Percentiles rank a stretch among this genome's conserved stretches.
phyloP scores from a whole-genome alignment of 2,113 vertebrate species.

The Geococcyx californianus region DNA sequence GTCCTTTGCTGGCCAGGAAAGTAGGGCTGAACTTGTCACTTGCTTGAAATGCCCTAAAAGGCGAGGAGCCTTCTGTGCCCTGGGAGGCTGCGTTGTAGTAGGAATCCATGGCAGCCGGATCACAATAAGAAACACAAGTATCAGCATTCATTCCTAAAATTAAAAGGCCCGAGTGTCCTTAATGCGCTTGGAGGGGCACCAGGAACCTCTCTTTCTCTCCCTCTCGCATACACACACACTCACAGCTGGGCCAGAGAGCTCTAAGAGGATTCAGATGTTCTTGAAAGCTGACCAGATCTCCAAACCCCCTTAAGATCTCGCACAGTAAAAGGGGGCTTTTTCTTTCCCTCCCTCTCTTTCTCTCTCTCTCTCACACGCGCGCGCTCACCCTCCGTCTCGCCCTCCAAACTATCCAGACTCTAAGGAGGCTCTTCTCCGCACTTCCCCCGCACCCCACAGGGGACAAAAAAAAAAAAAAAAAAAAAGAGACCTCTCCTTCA shows the following conservation, averaged over 20 bases:
- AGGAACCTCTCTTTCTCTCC: slow-evolving; percentile 51
- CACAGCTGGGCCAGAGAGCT: slow-evolving; percentile 79
- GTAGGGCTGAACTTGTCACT: slow-evolving; percentile 92
- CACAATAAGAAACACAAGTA: slow-evolving; percentile 94
- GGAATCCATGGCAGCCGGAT: slow-evolving; percentile 97
- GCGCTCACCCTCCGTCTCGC: neutral
- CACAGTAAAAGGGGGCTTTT: slow-evolving; percentile 73
- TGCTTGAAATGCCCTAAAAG: slow-evolving; percentile 92
- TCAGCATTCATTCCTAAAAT: slow-evolving; percentile 95
- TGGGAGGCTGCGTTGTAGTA: slow-evolving; percentile 92
- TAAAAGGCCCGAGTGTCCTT: slow-evolving; percentile 75
- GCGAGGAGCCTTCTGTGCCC: slow-evolving; percentile 88
- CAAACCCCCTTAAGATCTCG: slow-evolving; percentile 82
- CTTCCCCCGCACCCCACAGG: neutral
- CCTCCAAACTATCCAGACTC: slow-evolving; percentile 50
- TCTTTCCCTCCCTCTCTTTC: slow-evolving; percentile 22
- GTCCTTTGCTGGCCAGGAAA: slow-evolving; percentile 94
- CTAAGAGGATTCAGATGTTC: slow-evolving; percentile 93
- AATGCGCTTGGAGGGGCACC: slow-evolving; percentile 72
- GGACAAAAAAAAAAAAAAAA: neutral
- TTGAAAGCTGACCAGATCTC: slow-evolving; percentile 85
- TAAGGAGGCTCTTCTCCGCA: neutral
- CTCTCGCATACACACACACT: slow-evolving; percentile 61
- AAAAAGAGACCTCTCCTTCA: slow-evolving; percentile 67
- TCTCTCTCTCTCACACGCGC: neutral